These are phyloP conservation scores for Myotis planiceps DNA, from an alignment of 2,797 vertebrate species.

Conservation along the genomic window DNA sequence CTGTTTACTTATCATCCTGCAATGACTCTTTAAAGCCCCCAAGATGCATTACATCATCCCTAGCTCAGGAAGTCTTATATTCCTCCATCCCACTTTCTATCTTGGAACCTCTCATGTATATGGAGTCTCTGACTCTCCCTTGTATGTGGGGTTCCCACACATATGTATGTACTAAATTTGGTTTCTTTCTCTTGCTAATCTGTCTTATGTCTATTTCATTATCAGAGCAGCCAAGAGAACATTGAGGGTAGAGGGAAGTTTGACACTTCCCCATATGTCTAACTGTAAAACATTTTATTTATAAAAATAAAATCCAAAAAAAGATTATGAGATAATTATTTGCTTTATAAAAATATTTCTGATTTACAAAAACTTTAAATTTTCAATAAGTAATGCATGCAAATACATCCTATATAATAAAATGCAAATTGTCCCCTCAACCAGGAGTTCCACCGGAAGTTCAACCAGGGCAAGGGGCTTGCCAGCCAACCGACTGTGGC, in stretches of 20 bases:
- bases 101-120: background rate
- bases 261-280: background rate
- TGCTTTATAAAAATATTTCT: conserved; percentile 30
- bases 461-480: no score
- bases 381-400: background rate
- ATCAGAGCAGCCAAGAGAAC: background rate
- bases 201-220: background rate
- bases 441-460: no score
- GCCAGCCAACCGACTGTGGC: no score
- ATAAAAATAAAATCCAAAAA: conserved; percentile 8
- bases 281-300: background rate
- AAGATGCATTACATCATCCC: background rate
- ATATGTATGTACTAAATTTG: background rate
- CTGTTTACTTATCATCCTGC: background rate
- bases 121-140: background rate
- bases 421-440: no score
- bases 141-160: background rate
- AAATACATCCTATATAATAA: background rate
- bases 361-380: background rate
- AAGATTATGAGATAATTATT: background rate
- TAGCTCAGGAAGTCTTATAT: background rate
- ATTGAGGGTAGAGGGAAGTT: background rate
- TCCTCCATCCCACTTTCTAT: background rate
- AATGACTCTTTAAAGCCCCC: background rate
- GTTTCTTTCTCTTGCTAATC: background rate